These are phyloP conservation scores for Acropora yongei DNA, from an alignment of 64 coral and sea anemone species.

Conservation along the genomic window DNA sequence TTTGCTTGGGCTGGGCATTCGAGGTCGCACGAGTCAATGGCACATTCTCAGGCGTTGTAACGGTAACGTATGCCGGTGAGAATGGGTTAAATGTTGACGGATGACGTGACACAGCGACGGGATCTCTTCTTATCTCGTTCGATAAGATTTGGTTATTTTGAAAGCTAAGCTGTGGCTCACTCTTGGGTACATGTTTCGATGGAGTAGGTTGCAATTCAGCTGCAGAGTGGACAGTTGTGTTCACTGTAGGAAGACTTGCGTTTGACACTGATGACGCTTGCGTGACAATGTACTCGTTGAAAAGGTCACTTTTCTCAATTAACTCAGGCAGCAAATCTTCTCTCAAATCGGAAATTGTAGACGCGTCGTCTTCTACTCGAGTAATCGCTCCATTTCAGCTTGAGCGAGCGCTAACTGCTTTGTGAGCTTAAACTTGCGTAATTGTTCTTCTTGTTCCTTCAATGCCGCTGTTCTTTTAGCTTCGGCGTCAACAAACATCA, in stretches of 20 bases:
- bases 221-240: background rate
- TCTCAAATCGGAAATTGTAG: background rate
- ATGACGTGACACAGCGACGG: background rate
- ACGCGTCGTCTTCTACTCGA: background rate
- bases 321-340: constrained; percentile 9
- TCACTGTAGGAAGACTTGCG: background rate
- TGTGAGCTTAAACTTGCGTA: constrained; percentile 24
- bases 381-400: background rate
- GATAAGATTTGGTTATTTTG: background rate
- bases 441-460: background rate
- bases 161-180: background rate
- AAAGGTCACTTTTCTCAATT: background rate
- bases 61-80: background rate
- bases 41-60: constrained; percentile 4
- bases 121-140: background rate
- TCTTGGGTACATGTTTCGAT: background rate
- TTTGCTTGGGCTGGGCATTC: background rate
- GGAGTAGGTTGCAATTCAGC: background rate
- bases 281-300: background rate
- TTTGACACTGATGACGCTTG: background rate
- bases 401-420: background rate
- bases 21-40: background rate
- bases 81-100: constrained; percentile 14
- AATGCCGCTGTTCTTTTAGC: constrained; percentile 2
- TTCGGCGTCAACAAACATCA: constrained; percentile 8